A percentile compares a stretch with the other conserved stretches of the same genome.
These are phyloP conservation scores for Theristicus caerulescens DNA, from an alignment of 2,113 vertebrate species.

Conservation along the genomic window DNA sequence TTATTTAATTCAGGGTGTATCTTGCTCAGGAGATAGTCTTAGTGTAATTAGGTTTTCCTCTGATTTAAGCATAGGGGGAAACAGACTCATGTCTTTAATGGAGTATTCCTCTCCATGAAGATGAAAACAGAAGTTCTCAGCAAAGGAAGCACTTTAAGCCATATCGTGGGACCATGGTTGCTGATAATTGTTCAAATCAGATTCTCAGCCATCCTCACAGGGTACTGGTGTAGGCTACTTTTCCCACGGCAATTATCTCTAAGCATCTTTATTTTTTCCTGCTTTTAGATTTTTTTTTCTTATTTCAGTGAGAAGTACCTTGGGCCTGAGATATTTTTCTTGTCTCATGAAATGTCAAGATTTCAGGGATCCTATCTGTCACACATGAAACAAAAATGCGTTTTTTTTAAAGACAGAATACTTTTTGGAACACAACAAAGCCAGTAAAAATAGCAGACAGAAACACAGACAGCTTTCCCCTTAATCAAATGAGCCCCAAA, in stretches of 20 bases:
- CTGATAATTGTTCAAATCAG: not conserved
- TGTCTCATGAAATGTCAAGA: not conserved
- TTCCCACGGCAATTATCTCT: not conserved
- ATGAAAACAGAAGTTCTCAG: not conserved
- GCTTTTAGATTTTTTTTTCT: not conserved
- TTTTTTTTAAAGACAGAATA: not conserved
- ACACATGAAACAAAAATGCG: not conserved
- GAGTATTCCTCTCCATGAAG: not conserved
- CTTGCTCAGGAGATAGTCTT: not conserved
- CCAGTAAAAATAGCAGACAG: not conserved
- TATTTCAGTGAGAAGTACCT: not conserved
- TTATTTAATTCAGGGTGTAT: not conserved
- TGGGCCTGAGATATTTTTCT: not conserved
- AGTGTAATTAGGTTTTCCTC: not conserved
- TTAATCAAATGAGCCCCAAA: not conserved
- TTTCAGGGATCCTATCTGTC: not conserved
- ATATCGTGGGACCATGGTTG: fast-evolving
- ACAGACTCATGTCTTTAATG: not conserved
- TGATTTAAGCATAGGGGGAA: not conserved
- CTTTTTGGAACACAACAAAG: not conserved
- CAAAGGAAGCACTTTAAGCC: not conserved
- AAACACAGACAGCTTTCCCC: not conserved
- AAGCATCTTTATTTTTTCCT: not conserved
- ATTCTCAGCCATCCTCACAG: not conserved
- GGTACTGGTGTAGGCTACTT: not conserved